Conservation (phyloP, 1,140 invertebrate genomes). For the Sitodiplosis mosellana region DNA sequence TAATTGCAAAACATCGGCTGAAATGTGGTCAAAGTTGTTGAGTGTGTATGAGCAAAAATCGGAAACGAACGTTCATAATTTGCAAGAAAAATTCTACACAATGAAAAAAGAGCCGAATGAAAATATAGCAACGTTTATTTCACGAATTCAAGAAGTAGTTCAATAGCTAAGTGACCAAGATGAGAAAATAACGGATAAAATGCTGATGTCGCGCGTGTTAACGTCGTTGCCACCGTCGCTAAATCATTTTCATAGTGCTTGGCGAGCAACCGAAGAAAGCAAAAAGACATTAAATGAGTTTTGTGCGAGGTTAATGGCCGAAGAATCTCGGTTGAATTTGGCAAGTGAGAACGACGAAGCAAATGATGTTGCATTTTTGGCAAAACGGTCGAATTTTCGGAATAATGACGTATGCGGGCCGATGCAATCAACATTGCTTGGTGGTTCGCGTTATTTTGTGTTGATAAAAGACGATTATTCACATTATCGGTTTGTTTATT, state of each 20-base stretch:
- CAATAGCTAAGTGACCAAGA: constrained; percentile 12
- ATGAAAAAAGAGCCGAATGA: constrained; percentile 6
- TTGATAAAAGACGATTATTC: constrained; percentile 7
- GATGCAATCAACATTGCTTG: constrained; percentile 10
- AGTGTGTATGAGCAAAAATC: constrained; percentile 18
- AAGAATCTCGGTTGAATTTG: constrained; percentile 8
- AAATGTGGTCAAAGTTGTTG: background rate
- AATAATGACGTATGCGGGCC: constrained; percentile 14
- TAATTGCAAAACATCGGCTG: background rate
- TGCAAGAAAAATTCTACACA: constrained; percentile 17
- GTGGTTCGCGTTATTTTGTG: constrained; percentile 15
- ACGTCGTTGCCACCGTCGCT: constrained; percentile 13
- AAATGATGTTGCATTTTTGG: constrained; percentile 2
- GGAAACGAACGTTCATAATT: constrained; percentile 10
- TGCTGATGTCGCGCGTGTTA: constrained; percentile 19
- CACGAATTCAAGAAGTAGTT: constrained; percentile 14
- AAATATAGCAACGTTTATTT: constrained; percentile 13
- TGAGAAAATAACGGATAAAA: constrained; percentile 12
- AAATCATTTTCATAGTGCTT: constrained; percentile 20
- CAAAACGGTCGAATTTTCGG: background rate
- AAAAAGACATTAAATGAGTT: constrained; percentile 15
- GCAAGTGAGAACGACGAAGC: background rate
- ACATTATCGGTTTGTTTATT: background rate
- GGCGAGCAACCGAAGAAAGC: constrained; percentile 13
- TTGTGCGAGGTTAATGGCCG: constrained; percentile 11